Base-by-base conservation (phyloP, 2,888 invertebrate genomes). In the Uloborus plumipes region DNA sequence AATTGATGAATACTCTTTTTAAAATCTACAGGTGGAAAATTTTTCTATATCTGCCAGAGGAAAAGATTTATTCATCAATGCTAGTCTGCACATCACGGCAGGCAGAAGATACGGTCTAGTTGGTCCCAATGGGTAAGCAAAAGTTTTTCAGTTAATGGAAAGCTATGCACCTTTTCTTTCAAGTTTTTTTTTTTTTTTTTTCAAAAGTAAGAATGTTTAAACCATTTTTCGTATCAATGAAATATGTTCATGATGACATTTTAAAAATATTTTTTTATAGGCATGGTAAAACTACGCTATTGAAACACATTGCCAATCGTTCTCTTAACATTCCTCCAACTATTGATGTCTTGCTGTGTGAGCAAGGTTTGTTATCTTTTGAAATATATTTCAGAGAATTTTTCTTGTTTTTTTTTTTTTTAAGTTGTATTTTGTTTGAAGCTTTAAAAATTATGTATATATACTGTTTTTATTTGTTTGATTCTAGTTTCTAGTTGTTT, bases 21-120 rank as follows among this genome's bases (percentile, higher is more conserved):
- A 6, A 39, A 39, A 39, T 39, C 64, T 53, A 61, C 85, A 90
- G 90, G 89, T 91, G 47, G 99, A 99, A 88, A 98, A 97, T 89
- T 99, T 99, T 89, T 97, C 97, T 80, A 99, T 99, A 86, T 93
- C 96, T 22, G 99, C 99, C 0, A 95, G 97, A 89, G 99, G 99
- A 76, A 97, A 99, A 87, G 97, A 98, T 88, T 91, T 99, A 64
- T 99, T 99, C 89, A 94, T 97, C 50, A 99, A 99, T 89, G 98
- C 99, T 0, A 95, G 93, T 89, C 90, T 99, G 50, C 90, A 96
- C 71, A 98, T 99, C 86, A 97, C 98, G 0, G 93, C 94, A 87
- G 97, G 98, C 0, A 92, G 99, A 64, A 93, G 97, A 87, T 99
- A 99, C 89, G 99, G 99, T 87, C 91, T 99, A 7, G 99, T 99